Evolutionary conservation across 1,140 invertebrate genomes (phyloP).

Genomic region (Mamestra configurata): DNA sequence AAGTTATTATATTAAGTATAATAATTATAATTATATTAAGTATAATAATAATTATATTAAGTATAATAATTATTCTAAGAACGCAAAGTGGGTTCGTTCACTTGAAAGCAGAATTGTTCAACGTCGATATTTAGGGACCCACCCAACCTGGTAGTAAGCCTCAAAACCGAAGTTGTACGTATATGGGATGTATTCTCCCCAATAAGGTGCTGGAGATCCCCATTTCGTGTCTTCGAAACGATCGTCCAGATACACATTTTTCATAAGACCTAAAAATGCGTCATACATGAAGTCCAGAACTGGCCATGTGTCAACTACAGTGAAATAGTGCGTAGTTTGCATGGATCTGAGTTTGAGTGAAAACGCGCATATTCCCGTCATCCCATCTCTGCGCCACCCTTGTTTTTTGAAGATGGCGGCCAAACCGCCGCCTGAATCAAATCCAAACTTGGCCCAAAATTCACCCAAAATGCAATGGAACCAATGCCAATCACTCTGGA

Average conservation of each 20-base stretch:
- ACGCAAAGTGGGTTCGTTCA: too few species aligned
- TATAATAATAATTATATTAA: too few species aligned
- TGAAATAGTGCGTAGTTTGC: slow-evolving; percentile 64
- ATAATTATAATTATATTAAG: too few species aligned
- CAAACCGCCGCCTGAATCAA: slow-evolving; percentile 65
- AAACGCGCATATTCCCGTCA: slow-evolving; percentile 61
- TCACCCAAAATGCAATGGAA: slow-evolving; percentile 62
- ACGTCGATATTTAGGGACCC: not conserved
- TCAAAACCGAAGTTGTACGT: not conserved
- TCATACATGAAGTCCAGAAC: slow-evolving; percentile 67
- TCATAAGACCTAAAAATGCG: slow-evolving; percentile 56
- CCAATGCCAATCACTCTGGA: slow-evolving; percentile 74
- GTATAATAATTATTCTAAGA: too few species aligned
- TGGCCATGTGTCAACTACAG: slow-evolving; percentile 59
- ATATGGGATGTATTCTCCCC: not conserved
- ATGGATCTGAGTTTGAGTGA: slow-evolving; percentile 62
- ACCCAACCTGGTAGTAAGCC: not conserved
- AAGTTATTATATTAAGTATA: too few species aligned
- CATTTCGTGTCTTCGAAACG: slow-evolving; percentile 61
- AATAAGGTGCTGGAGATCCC: slow-evolving; percentile 47
- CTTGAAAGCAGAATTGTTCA: not conserved
- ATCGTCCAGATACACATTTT: slow-evolving; percentile 58
- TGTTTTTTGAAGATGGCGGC: slow-evolving; percentile 50
- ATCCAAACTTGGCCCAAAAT: slow-evolving; percentile 60
- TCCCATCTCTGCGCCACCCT: slow-evolving; percentile 56